phyloP scores from a whole-genome alignment of 1,140 invertebrate genomes.

The Euglossa dilemma region DNA sequence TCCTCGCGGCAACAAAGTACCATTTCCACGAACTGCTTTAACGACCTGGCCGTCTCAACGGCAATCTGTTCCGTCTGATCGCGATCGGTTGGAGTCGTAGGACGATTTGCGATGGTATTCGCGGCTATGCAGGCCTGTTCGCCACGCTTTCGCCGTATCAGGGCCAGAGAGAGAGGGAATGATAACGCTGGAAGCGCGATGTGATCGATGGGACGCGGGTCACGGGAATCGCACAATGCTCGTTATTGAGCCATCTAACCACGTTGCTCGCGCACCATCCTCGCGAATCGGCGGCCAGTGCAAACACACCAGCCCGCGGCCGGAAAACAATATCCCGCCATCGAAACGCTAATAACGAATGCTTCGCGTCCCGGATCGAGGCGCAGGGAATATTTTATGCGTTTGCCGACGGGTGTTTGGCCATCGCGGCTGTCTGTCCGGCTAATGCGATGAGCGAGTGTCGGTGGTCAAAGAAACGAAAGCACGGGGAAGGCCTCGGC shows the following conservation, averaged over 20 bases:
- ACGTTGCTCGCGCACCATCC: conserved; percentile 22
- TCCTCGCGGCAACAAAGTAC: neutral
- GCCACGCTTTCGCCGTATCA: neutral
- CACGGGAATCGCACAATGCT: conserved; percentile 58
- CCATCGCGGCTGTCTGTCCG: neutral
- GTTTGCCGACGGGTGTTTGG: neutral
- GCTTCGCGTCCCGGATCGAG: conserved; percentile 6
- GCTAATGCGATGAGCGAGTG: too few relatives aligned
- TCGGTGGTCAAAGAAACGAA: too few relatives aligned
- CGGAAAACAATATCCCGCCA: conserved; percentile 54
- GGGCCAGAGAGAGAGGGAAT: neutral
- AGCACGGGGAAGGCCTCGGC: too few relatives aligned
- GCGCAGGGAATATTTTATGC: conserved; percentile 34
- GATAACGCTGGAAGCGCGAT: conserved; percentile 48
- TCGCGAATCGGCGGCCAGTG: neutral
- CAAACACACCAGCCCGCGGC: conserved; percentile 31
- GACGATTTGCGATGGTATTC: neutral
- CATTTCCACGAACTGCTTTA: neutral
- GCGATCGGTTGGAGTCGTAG: too few relatives aligned
- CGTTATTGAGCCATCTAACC: conserved; percentile 67
- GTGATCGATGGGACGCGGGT: conserved; percentile 61
- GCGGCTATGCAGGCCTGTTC: neutral
- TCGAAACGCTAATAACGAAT: conserved; percentile 54
- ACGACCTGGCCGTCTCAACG: neutral
- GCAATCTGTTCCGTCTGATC: neutral